These are phyloP conservation scores for Anarrhichthys ocellatus DNA, from an alignment of 2,113 vertebrate genomes.

Conservation along the genomic window DNA sequence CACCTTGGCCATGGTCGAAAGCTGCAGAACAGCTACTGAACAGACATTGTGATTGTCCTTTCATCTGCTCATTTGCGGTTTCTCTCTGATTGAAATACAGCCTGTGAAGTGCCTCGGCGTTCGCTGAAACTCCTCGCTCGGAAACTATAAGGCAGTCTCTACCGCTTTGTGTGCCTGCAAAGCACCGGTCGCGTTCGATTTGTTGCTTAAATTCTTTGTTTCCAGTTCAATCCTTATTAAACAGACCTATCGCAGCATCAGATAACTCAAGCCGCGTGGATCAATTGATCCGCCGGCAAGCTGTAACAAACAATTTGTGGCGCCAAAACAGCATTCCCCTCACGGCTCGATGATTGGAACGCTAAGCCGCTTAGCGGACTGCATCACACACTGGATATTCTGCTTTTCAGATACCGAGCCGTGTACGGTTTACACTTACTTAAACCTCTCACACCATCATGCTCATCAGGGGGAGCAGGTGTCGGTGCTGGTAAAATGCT, in stretches of 20 bases:
- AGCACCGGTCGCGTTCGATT: constrained; percentile 33
- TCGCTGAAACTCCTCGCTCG: background rate
- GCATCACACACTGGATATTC: constrained; percentile 36
- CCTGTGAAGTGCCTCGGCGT: background rate
- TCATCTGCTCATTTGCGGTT: background rate
- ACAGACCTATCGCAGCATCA: constrained; percentile 42
- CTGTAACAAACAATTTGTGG: constrained; percentile 45
- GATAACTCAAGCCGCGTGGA: constrained; percentile 58
- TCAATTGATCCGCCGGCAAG: constrained; percentile 57
- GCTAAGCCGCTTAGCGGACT: constrained; percentile 68
- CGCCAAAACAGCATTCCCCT: constrained; percentile 41
- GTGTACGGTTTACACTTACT: constrained; percentile 44
- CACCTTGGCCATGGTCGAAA: background rate
- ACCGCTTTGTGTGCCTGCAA: constrained; percentile 16
- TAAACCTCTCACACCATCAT: constrained; percentile 48
- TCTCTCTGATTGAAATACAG: background rate
- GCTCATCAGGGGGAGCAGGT: constrained; percentile 50
- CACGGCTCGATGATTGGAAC: constrained; percentile 55
- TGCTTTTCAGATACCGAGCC: constrained; percentile 48
- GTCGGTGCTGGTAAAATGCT: constrained; percentile 33
- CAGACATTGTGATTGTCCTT: background rate
- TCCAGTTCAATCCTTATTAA: constrained; percentile 49
- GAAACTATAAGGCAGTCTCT: constrained; percentile 1
- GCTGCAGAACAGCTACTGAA: background rate
- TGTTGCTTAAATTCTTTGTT: constrained; percentile 54